Conservation (phyloP, 2,888 invertebrate genomes). For the Pristionchus maxplancki region DNA sequence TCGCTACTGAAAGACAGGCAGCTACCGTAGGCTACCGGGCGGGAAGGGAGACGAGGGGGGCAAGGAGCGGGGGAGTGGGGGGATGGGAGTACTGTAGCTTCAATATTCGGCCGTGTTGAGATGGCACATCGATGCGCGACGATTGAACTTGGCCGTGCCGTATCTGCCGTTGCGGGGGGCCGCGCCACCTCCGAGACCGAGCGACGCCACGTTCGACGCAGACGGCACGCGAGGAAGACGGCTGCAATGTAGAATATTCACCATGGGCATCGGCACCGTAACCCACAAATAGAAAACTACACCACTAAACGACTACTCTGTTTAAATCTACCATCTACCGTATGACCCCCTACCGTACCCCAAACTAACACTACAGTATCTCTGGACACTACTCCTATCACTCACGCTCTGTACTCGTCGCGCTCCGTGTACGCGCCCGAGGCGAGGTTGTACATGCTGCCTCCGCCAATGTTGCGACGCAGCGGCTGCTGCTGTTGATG, state of each 20-base stretch:
- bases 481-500: not conserved
- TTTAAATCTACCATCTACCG: no score
- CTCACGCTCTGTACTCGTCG: constrained; percentile 44
- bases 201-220: constrained; percentile 1
- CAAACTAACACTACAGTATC: not conserved
- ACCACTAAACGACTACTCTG: not conserved
- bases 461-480: not conserved
- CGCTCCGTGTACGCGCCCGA: constrained; percentile 36
- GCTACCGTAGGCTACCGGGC: no score
- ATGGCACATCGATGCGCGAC: constrained; percentile 46
- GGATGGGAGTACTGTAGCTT: not conserved
- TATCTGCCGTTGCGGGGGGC: not conserved
- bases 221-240: constrained; percentile 39
- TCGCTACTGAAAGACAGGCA: not conserved
- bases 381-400: not conserved
- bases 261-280: not conserved
- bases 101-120: constrained; percentile 30
- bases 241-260: not conserved
- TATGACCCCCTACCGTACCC: not conserved
- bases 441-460: constrained; percentile 49
- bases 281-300: not conserved
- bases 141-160: constrained; percentile 16
- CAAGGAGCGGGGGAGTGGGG: not conserved
- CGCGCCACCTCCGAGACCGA: not conserved
- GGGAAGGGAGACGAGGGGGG: not conserved